phyloP scores from a whole-genome alignment of 1,140 invertebrate species.

The Aphis craccivora region DNA sequence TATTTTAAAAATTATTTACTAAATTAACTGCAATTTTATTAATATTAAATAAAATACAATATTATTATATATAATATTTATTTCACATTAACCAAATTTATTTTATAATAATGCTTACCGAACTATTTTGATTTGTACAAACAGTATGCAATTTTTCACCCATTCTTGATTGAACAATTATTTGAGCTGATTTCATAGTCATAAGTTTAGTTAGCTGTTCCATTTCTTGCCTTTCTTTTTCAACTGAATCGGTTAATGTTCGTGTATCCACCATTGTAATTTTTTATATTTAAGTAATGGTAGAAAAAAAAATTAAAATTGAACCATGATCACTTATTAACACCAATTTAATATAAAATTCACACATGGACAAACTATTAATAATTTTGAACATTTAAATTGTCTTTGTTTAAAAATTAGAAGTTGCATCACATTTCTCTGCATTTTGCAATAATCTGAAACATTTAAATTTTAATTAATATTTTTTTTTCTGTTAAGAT shows the following conservation, averaged over 20 bases:
- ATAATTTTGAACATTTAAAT: neutral
- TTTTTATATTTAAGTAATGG: neutral
- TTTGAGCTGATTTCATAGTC: conserved; percentile 54
- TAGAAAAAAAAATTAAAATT: neutral
- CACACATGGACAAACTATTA: neutral
- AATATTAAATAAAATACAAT: no score
- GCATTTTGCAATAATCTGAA: conserved; percentile 34
- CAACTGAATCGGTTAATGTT: conserved; percentile 40
- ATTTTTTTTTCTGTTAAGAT: no score
- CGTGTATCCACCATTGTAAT: conserved; percentile 48
- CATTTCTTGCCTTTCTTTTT: conserved; percentile 56
- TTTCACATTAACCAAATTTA: no score
- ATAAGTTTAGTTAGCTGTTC: conserved; percentile 52
- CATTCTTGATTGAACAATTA: conserved; percentile 57
- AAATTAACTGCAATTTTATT: no score
- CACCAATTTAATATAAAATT: conserved; percentile 34
- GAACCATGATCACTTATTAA: conserved; percentile 9
- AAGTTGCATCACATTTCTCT: neutral
- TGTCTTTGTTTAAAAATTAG: neutral
- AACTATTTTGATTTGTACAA: conserved; percentile 44
- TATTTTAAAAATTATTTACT: no score
- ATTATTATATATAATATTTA: no score
- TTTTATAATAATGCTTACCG: conserved; percentile 28
- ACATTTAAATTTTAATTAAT: neutral
- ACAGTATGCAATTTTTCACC: conserved; percentile 49